Base-by-base conservation (phyloP, 2,888 invertebrate species). In the Elmis aenea region DNA sequence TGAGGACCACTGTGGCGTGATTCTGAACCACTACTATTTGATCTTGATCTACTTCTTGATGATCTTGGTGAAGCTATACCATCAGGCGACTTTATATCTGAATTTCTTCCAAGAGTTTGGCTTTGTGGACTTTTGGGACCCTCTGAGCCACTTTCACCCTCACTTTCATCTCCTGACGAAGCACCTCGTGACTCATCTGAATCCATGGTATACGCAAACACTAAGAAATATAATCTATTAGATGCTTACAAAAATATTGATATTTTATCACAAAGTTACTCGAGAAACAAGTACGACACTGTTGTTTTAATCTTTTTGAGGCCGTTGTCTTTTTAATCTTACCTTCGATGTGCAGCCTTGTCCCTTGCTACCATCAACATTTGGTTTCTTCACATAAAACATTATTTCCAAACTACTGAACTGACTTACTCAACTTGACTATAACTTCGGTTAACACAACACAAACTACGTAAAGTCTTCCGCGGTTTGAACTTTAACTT, bases 171-270 rank as follows among this genome's bases (percentile, higher is more conserved):
- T 33, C 59, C 61, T 13, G 62, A 62, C 33, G 64, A 64, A 27
- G 54, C 72, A 67, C 75, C 76, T 53, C 70, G 68, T 46, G 77
- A 77, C 62, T 77, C 77, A 64, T 77, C 77, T 11, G 77, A 77
- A 62, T 77, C 77, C 76, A 77, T 77, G 39, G 44, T 23, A 36
- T 18, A 8, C 14, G 6, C 2, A 18, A 3, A 2, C 12, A 30
- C n/a, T 10, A 13, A 22, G 11, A 10, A 13, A 13, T 13, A 12
- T 13, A 26, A 26, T 26, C 13, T 13, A 5, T 11, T 23, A 11
- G 23, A 12, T n/a, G n/a, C n/a, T n/a, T n/a, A n/a, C n/a, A n/a
- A n/a, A n/a, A n/a, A n/a, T n/a, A n/a, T n/a, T n/a, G n/a, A n/a
- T n/a, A n/a, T n/a, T n/a, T n/a, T n/a, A n/a, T n/a, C n/a, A n/a